Evolutionary conservation across 2,113 vertebrate species (phyloP), one percentile per base, ranked within the genome.

Genomic region (Varanus komodoensis): DNA sequence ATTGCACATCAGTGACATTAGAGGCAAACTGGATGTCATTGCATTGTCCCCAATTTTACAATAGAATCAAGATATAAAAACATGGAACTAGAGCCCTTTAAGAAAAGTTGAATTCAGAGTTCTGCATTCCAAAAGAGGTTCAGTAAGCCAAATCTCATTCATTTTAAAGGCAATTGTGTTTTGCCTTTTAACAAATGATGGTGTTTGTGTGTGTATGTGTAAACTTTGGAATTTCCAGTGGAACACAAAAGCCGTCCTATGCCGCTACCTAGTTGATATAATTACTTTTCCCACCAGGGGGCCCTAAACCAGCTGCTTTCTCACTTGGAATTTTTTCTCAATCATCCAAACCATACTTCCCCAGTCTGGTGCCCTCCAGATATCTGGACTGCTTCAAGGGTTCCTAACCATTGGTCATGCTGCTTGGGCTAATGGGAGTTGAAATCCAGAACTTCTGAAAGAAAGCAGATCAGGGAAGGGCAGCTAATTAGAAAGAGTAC

Each of bases 231-330:
- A 89, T 69, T 61, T 69, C 57, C 52, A 81, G 23, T 6, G 0
- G n/a, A 82, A 67, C 71, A 75, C 25, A 19, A 8, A 48, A 79
- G 21, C 44, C 48, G 38, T 12, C 82, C 82, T 54, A n/a, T 8
- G 2, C 1, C 19, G 0, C 68, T 77, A 89, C 71, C 57, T 61
- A 87, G n/a, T 61, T 77, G 82, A 64, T 6, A 54, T 75, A 87
- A 84, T 3, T 1, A 48, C 57, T 73, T 92, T 88, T 85, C 90
- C 93, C 95, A 95, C 92, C 93, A 96, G 94, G 86, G 94, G 94
- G 93, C 94, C 79, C 93, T 90, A 87, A 57, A 82, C 15, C 23
- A 82, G n/a, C 17, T 38, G 12, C 3, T 86, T 68, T 81, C 1
- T 61, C 2, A 8, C 44, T 23, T 50, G 74, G 32, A 93, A 44